Evolutionary conservation across 2,888 invertebrate genomes (phyloP).

Genomic region (Campoplex capitator): DNA sequence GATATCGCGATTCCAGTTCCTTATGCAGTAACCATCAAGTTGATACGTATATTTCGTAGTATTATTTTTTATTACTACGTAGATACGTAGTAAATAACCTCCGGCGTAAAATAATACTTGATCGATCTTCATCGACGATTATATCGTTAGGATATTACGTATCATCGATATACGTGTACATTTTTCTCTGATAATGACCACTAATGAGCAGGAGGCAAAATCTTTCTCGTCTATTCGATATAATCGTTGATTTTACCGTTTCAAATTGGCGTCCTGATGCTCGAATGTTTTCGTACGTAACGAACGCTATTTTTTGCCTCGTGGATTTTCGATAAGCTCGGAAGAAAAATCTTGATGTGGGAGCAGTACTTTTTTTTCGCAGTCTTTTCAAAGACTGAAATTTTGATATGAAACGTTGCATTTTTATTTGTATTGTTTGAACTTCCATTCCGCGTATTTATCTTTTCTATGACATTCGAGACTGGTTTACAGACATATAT

Average conservation of each 20-base stretch:
- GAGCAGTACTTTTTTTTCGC: neutral
- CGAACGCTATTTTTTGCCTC: neutral
- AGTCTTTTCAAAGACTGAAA: too few species aligned
- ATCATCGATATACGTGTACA: too few species aligned
- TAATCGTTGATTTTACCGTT: neutral
- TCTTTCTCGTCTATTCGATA: neutral
- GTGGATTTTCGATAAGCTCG: neutral
- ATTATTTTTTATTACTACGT: too few species aligned
- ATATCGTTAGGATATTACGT: slow-evolving; percentile 6
- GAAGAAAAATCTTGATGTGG: neutral
- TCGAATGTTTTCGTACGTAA: neutral
- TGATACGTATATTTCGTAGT: neutral
- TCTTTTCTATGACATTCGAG: too few species aligned
- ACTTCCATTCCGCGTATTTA: too few species aligned
- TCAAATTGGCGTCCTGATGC: neutral
- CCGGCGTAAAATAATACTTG: neutral
- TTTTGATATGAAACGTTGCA: too few species aligned
- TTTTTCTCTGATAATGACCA: neutral
- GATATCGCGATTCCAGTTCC: neutral
- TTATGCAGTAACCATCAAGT: neutral
- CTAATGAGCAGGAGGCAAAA: neutral
- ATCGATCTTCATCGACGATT: slow-evolving; percentile 32
- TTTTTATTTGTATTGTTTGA: too few species aligned
- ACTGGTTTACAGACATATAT: neutral
- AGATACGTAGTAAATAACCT: slow-evolving; percentile 12